A percentile compares a stretch with the other conserved stretches of the same genome.
phyloP scores from a whole-genome alignment of 2,888 invertebrate genomes.

The Acronicta alni region DNA sequence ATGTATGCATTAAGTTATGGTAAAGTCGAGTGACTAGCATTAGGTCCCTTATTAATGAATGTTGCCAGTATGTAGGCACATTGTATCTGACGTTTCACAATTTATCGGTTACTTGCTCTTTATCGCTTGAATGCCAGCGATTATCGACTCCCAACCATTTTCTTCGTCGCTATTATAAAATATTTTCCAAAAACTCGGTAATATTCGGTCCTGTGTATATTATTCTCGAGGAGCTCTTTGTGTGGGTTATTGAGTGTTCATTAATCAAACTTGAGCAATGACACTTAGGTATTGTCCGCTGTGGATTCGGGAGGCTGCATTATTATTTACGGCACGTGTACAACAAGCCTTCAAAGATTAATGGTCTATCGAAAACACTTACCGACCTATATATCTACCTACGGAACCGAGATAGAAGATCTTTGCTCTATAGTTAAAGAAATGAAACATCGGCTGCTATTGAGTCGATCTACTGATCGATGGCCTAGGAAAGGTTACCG shows the following conservation, averaged over 20 bases:
- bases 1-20: too few relatives aligned
- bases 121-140: conserved; percentile 31
- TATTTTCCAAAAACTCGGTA: conserved; percentile 40
- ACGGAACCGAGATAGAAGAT: conserved; percentile 40
- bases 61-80: conserved; percentile 13
- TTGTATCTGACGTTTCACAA: conserved; percentile 25
- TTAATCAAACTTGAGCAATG: conserved; percentile 73
- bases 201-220: conserved; percentile 51
- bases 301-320: conserved; percentile 63
- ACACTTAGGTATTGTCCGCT: conserved; percentile 69
- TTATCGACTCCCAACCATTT: conserved; percentile 45
- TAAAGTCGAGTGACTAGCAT: too few relatives aligned
- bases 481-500: too few relatives aligned
- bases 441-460: too few relatives aligned
- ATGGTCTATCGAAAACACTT: conserved; percentile 61
- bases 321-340: conserved; percentile 66
- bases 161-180: conserved; percentile 31
- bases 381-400: conserved; percentile 32
- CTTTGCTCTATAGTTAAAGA: conserved; percentile 3
- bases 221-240: conserved; percentile 45
- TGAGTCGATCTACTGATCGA: too few relatives aligned
- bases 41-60: conserved; percentile 21
- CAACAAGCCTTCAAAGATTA: conserved; percentile 63
- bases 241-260: conserved; percentile 63
- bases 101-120: conserved; percentile 34